These are phyloP conservation scores for Neodiprion virginianus DNA, from an alignment of 1,140 invertebrate genomes.

Conservation along the genomic window DNA sequence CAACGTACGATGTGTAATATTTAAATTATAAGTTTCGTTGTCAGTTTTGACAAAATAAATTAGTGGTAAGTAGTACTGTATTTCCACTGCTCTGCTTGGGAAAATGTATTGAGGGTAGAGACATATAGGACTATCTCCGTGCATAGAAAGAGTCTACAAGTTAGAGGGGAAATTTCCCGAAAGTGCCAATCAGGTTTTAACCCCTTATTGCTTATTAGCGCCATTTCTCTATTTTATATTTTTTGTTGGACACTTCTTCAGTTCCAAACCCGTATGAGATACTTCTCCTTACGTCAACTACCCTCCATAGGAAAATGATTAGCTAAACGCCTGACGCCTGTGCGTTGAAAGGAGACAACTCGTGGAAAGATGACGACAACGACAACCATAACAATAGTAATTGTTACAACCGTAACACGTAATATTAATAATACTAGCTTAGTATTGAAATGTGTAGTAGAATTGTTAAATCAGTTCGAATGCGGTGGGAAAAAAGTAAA, in stretches of 20 bases:
- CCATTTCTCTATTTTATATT: too few species aligned
- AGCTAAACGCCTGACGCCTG: not conserved
- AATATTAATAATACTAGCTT: not conserved
- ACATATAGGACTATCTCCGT: too few species aligned
- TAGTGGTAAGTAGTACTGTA: not conserved
- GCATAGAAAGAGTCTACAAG: too few species aligned
- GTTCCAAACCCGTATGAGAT: too few species aligned
- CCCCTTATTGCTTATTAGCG: too few species aligned
- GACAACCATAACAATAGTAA: not conserved
- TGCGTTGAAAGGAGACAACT: too few species aligned
- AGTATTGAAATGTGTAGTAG: not conserved
- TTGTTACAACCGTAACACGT: not conserved
- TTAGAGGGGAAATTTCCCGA: too few species aligned
- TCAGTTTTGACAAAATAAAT: not conserved
- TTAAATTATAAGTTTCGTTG: too few species aligned
- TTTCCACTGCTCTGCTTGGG: not conserved
- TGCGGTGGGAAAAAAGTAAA: not conserved
- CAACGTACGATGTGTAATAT: not conserved
- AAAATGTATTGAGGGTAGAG: not conserved
- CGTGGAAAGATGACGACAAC: not conserved
- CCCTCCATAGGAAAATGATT: not conserved
- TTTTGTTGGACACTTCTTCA: too few species aligned
- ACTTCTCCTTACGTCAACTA: too few species aligned
- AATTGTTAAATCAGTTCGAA: not conserved
- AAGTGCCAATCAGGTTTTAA: too few species aligned